These are phyloP conservation scores for Eciton burchellii DNA, from an alignment of 1,140 invertebrate genomes.

Conservation along the genomic window DNA sequence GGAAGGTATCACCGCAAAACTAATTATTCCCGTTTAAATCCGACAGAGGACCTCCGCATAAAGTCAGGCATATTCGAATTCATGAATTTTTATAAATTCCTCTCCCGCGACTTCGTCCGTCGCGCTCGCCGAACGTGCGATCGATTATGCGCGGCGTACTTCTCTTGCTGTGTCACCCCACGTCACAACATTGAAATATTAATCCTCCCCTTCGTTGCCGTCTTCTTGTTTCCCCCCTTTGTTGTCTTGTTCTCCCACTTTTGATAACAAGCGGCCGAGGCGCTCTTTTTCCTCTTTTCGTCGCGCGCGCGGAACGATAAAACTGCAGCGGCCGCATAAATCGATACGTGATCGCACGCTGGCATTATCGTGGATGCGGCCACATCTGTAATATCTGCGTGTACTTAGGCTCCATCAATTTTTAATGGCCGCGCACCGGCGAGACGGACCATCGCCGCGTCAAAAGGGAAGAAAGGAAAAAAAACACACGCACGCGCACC, in stretches of 20 bases:
- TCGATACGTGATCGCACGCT: constrained; percentile 70
- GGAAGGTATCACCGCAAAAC: background rate
- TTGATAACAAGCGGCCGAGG: constrained; percentile 28
- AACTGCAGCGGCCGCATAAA: constrained; percentile 33
- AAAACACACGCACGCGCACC: constrained; percentile 20
- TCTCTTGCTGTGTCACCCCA: constrained; percentile 25
- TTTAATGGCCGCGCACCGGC: constrained; percentile 56
- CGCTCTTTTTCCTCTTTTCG: background rate
- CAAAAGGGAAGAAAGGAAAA: too few relatives aligned
- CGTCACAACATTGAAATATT: constrained; percentile 45
- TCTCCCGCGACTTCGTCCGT: background rate
- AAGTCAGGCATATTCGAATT: background rate
- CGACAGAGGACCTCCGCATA: background rate
- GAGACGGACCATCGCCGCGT: constrained; percentile 12
- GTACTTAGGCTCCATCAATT: constrained; percentile 58
- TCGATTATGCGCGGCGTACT: constrained; percentile 24
- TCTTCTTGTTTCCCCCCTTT: constrained; percentile 24
- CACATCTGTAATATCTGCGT: constrained; percentile 36
- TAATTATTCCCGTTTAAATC: background rate
- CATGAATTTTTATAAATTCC: constrained; percentile 20
- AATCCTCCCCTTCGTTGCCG: background rate
- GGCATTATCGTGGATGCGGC: constrained; percentile 45
- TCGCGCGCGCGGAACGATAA: constrained; percentile 30
- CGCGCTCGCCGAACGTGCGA: constrained; percentile 19
- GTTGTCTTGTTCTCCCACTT: constrained; percentile 13